Base-by-base conservation (phyloP, 35 echinoderm and acorn worm genomes). In the Apostichopus japonicus region DNA sequence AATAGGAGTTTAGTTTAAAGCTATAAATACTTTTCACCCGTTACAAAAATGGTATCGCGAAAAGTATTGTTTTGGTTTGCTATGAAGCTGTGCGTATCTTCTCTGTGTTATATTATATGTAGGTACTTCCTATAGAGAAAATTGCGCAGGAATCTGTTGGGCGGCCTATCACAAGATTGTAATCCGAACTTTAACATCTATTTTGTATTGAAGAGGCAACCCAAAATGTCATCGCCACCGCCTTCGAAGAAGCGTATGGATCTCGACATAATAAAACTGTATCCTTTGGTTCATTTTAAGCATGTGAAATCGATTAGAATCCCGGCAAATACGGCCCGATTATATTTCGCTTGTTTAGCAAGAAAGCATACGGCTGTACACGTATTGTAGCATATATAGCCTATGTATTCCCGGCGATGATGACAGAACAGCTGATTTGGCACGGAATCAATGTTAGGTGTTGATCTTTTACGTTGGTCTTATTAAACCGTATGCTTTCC, bases 221-320 rank as follows among this genome's bases (percentile, higher is more conserved):
- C n/a, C 83, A 96, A 96, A 93, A 96, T 96, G 95, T 96, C 95
- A 55, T 96, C 95, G 70, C 95, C 95, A 83, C 95, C 95, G 72
- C 95, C 95, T 78, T 87, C 90, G 84, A 96, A 96, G 86, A 94
- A 81, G 87, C 90, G 95, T 84, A 96, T 96, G 92, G 95, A 96
- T 67, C 84, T 91, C 19, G 95, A 96, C 73, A 90, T 96, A 51
- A 92, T 96, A 10, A 96, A 96, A 73, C 92, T 96, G 95, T 96
- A 96, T 96, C 95, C 95, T 96, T 96, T 90, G 92, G 17, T 65
- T 51, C 8, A 23, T 84, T 72, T 89, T 8, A 9, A 13, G 62
- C 72, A 33, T 7, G 13, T 27, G 24, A 24, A 52, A 24, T 72
- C 19, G 71, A 44, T 6, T 14, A 53, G 16, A 9, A 65, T 51